These are phyloP conservation scores for Scolanthus callimorphus DNA, from an alignment of 92 coral and sea anemone genomes.

Conservation along the genomic window DNA sequence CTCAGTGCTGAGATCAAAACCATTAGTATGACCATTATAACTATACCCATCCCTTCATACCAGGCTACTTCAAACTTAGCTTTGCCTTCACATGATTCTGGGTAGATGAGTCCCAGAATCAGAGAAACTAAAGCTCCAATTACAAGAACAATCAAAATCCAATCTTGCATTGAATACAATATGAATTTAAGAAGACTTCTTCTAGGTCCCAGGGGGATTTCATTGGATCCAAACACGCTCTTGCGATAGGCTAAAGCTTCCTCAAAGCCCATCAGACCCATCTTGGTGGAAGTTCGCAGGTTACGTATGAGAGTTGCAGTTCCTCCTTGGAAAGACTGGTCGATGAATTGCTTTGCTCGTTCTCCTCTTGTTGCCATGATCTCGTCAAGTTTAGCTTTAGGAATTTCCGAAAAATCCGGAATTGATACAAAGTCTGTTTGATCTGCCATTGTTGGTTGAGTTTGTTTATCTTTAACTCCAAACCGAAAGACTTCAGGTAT, in stretches of 20 bases:
- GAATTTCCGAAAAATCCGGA: slow-evolving; percentile 50
- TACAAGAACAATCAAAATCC: slow-evolving; percentile 57
- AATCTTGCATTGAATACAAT: slow-evolving; percentile 58
- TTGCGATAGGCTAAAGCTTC: slow-evolving; percentile 50
- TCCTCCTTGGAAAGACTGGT: slow-evolving; percentile 44
- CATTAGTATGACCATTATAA: slow-evolving; percentile 74
- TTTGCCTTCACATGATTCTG: slow-evolving; percentile 59
- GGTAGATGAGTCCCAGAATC: slow-evolving; percentile 60
- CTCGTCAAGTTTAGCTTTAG: slow-evolving; percentile 53
- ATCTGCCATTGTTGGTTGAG: slow-evolving; percentile 50
- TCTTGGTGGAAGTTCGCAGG: slow-evolving; percentile 63
- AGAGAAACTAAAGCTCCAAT: slow-evolving; percentile 54
- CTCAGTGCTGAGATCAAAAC: slow-evolving; percentile 75
- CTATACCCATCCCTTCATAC: slow-evolving; percentile 93
- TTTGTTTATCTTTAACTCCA: too few relatives aligned
- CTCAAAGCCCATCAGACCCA: slow-evolving; percentile 63
- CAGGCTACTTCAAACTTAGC: slow-evolving; percentile 69
- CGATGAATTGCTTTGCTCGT: slow-evolving; percentile 28
- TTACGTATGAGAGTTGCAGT: slow-evolving; percentile 39
- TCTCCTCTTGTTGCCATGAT: slow-evolving; percentile 42
- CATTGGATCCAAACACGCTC: slow-evolving; percentile 50
- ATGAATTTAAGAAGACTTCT: slow-evolving; percentile 47
- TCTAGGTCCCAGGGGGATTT: slow-evolving; percentile 48
- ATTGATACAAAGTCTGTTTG: slow-evolving; percentile 34
- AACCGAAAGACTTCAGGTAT: too few relatives aligned